Base-by-base conservation (phyloP, 2,113 vertebrate genomes). In the Tachuris rubrigastra region DNA sequence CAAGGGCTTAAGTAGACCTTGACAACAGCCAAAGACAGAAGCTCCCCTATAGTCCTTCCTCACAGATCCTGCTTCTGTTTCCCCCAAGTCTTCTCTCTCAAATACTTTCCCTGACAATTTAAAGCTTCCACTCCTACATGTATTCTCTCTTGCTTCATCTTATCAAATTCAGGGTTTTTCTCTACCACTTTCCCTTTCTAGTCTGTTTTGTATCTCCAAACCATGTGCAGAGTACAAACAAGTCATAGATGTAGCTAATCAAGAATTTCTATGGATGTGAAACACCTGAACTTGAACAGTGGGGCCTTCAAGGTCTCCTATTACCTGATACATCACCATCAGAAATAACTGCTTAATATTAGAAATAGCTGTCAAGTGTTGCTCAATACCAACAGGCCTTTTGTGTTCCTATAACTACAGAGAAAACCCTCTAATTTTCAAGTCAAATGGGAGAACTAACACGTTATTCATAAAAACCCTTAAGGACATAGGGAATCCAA, bases 151-250 rank as follows among this genome's bases (percentile, higher is more conserved):
- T 28, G 30, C 41, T 83, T 75, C 31, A 52, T 39, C 14, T 31
- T 59, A 37, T 13, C 13, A 49, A 60, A 53, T 12, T 21, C 18
- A 41, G 16, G 3, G 0, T 2, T 0, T 10, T 63, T 46, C n/a
- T 20, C 19, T 22, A 87, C 3, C 6, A 31, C 19, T 59, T 58
- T 49, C 67, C 12, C 23, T 30, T 62, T 59, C 24, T 50, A 59
- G 33, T 42, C n/a, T 85, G 3, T 30, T 46, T 59, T 17, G 1
- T 31, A n/a, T 27, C 14, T 58, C n/a, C 31, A 55, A 80, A 67
- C 27, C 41, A 58, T 2, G 4, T 10, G 25, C 20, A 52, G 33
- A 50, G 16, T 46, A 44, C 18, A 75, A 56, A 56, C 28, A 84
- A 87, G 23, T 28, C 46, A 85, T 5, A 4, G 24, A 74, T 27